Conservation (phyloP, 2,888 invertebrate genomes). For the Acrobeloides nanus region DNA sequence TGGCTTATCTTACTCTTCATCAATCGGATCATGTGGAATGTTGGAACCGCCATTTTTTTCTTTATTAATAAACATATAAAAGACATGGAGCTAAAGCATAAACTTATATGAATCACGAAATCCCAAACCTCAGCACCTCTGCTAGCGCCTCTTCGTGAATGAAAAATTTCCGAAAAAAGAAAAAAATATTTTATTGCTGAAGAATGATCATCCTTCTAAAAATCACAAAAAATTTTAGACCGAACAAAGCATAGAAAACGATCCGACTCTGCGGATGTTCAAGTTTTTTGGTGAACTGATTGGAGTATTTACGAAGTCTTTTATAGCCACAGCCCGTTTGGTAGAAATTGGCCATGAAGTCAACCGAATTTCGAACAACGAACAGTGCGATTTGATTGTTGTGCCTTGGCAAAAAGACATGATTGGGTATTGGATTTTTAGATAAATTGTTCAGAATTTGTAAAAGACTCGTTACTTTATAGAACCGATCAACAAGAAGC, state of each 20-base stretch:
- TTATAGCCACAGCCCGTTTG: conserved; percentile 11
- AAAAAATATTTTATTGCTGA: too few relatives aligned
- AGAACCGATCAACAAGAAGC: conserved; percentile 9
- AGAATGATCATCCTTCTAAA: too few relatives aligned
- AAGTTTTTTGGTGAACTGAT: conserved; percentile 15
- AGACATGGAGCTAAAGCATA: too few relatives aligned
- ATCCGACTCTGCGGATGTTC: conserved; percentile 16
- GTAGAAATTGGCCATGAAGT: conserved; percentile 15
- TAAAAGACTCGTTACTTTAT: background rate
- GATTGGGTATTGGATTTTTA: conserved; percentile 5
- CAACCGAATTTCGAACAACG: conserved; percentile 6
- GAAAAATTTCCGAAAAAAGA: too few relatives aligned
- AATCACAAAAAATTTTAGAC: too few relatives aligned
- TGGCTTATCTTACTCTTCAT: too few relatives aligned
- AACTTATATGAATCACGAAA: too few relatives aligned
- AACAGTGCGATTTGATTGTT: conserved; percentile 12
- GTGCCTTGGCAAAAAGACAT: conserved; percentile 13
- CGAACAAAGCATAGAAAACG: conserved; percentile 11
- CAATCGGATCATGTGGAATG: too few relatives aligned
- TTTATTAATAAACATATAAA: too few relatives aligned
- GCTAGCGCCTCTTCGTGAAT: too few relatives aligned
- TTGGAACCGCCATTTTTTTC: too few relatives aligned
- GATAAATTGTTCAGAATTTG: background rate
- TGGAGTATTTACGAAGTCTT: conserved; percentile 10
- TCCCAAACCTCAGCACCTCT: too few relatives aligned